Evolutionary conservation across 2,113 vertebrate species (phyloP).

Genomic region (Budorcas taxicolor): DNA sequence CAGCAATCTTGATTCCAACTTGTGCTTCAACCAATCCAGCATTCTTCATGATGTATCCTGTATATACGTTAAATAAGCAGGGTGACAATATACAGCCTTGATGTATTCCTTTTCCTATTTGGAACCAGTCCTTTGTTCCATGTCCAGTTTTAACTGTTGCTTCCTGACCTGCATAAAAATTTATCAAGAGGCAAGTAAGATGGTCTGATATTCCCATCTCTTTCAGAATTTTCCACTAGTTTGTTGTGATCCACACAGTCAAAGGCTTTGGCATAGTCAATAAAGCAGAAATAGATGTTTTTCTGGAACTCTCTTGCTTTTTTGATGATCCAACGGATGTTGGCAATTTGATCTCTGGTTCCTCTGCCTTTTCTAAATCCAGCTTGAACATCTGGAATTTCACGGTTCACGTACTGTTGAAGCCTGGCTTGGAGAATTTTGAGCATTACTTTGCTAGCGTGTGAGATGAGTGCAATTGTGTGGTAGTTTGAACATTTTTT

Average conservation of each 20-base stretch:
- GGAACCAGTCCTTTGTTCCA: neutral
- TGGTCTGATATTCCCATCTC: neutral
- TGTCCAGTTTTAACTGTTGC: neutral
- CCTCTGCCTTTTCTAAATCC: neutral
- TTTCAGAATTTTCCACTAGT: neutral
- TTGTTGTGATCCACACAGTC: neutral
- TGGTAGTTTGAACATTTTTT: neutral
- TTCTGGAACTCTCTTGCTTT: neutral
- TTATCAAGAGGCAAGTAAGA: neutral
- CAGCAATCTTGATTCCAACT: neutral
- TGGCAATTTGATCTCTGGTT: neutral
- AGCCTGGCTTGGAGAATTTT: neutral
- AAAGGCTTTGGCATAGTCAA: neutral
- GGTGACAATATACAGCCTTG: neutral
- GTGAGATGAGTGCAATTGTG: neutral
- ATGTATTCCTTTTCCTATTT: neutral
- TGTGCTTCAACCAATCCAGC: neutral
- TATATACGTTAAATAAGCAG: neutral
- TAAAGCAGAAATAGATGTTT: neutral
- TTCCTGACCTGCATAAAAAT: neutral
- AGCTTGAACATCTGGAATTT: neutral
- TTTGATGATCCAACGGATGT: neutral
- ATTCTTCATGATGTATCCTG: neutral
- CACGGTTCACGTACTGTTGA: neutral
- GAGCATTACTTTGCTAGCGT: neutral